A percentile compares a stretch with the other conserved stretches of the same genome.
phyloP scores from a whole-genome alignment of 2,797 vertebrate genomes.

The Tachyglossus aculeatus region DNA sequence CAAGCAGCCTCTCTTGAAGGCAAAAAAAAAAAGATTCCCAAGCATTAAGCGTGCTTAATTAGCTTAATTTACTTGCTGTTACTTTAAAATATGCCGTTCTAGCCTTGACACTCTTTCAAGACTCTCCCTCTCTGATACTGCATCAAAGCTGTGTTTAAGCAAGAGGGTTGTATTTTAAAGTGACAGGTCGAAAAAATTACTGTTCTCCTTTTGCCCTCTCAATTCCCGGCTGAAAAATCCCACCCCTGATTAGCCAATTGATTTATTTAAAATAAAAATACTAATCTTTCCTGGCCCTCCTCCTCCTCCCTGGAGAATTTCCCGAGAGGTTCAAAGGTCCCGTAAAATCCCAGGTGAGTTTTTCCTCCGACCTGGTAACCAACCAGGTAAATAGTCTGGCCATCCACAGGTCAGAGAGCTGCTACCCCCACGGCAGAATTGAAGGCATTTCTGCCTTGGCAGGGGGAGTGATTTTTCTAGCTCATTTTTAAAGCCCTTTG shows the following conservation, averaged over 20 bases:
- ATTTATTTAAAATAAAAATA: constrained; percentile 74
- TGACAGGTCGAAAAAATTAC: constrained; percentile 66
- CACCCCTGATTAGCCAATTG: constrained; percentile 67
- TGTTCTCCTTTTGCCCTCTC: constrained; percentile 70
- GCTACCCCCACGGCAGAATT: background rate
- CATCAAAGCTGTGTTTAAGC: constrained; percentile 56
- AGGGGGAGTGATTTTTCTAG: background rate
- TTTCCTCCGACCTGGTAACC: background rate
- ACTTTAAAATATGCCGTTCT: constrained; percentile 64
- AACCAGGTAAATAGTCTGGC: background rate
- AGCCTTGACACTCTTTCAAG: constrained; percentile 60
- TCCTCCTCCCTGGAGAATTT: constrained; percentile 12
- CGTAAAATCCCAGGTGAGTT: background rate
- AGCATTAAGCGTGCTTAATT: constrained; percentile 63
- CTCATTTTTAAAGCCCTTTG: background rate
- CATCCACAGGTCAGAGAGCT: background rate
- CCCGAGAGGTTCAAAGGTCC: background rate
- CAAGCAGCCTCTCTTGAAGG: constrained; percentile 31
- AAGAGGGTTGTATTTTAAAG: constrained; percentile 64
- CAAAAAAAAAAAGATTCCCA: constrained; percentile 23
- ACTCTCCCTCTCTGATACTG: constrained; percentile 56
- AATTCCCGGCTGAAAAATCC: constrained; percentile 71
- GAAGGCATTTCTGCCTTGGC: background rate
- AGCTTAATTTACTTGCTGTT: constrained; percentile 67
- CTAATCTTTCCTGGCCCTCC: constrained; percentile 26